Conservation (phyloP, 2,888 invertebrate genomes). For the Dione juno region DNA sequence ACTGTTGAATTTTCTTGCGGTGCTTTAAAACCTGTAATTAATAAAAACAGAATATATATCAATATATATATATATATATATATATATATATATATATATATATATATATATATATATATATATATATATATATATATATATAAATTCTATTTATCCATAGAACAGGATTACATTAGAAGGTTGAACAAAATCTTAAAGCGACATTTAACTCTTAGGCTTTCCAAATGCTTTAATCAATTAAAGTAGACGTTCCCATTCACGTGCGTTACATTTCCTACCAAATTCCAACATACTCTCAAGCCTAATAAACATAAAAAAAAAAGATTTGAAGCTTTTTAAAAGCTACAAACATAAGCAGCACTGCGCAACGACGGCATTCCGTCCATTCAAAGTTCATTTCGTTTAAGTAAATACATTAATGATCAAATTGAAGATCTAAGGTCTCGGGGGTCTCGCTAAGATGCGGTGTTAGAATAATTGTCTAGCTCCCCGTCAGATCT, state of each 20-base stretch:
- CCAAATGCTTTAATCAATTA: too few relatives aligned
- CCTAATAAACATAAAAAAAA: too few relatives aligned
- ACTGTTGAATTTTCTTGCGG: neutral
- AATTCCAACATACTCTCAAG: too few relatives aligned
- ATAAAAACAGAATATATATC: neutral
- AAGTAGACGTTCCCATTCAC: too few relatives aligned
- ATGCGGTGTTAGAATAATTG: slow-evolving; percentile 31
- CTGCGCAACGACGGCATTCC: neutral
- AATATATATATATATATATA: neutral
- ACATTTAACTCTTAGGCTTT: too few relatives aligned
- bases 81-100: too few relatives aligned
- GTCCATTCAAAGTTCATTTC: slow-evolving; percentile 4
- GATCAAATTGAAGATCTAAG: slow-evolving; percentile 8
- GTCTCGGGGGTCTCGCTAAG: slow-evolving; percentile 21
- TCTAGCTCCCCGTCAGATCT: slow-evolving; percentile 18
- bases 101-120: too few relatives aligned
- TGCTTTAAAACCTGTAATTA: slow-evolving; percentile 2
- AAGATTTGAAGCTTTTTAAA: neutral
- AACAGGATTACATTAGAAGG: too few relatives aligned
- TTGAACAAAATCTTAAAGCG: too few relatives aligned
- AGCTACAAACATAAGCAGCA: neutral
- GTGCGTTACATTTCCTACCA: too few relatives aligned
- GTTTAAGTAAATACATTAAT: slow-evolving; percentile 20
- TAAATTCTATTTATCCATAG: too few relatives aligned
- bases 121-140: too few relatives aligned